Percentiles rank a stretch among this genome's conserved stretches.
These are phyloP conservation scores for Anguilla megastoma DNA, from an alignment of 2,797 vertebrate species.

Conservation along the genomic window DNA sequence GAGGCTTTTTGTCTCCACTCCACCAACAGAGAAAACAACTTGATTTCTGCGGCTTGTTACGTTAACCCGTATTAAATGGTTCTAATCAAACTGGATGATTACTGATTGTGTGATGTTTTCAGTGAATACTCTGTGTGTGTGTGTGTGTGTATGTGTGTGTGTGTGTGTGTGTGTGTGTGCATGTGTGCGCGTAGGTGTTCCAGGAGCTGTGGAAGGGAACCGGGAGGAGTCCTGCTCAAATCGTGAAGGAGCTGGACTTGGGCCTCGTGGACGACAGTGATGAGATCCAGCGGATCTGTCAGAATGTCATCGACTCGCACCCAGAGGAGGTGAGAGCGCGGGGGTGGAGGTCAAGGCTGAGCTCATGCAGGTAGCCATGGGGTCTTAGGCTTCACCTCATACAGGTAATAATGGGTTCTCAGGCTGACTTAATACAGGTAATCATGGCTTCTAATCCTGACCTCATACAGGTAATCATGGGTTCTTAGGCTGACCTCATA, in stretches of 20 bases:
- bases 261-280: slow-evolving; percentile 75
- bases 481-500: not conserved
- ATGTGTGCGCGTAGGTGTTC: slow-evolving; percentile 76
- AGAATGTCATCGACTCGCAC: slow-evolving; percentile 77
- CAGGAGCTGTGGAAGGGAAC: slow-evolving; percentile 82
- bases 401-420: not conserved
- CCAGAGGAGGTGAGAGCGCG: slow-evolving; percentile 77
- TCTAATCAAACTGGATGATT: not conserved
- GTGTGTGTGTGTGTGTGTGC: slow-evolving; percentile 21
- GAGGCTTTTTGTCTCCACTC: not conserved
- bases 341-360: not conserved
- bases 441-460: not conserved
- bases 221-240: slow-evolving; percentile 76
- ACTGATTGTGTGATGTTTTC: not conserved
- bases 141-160: not conserved
- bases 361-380: not conserved
- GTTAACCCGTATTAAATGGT: not conserved
- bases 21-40: not conserved
- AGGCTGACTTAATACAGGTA: not conserved
- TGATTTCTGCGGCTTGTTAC: not conserved
- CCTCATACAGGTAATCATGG: too few species aligned
- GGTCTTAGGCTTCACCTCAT: not conserved
- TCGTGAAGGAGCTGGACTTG: slow-evolving; percentile 82
- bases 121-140: not conserved
- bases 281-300: slow-evolving; percentile 83